Percentiles rank a stretch among this genome's conserved stretches.
Conservation (phyloP, 2,797 vertebrate species). For the Chloroceryle inda region DNA sequence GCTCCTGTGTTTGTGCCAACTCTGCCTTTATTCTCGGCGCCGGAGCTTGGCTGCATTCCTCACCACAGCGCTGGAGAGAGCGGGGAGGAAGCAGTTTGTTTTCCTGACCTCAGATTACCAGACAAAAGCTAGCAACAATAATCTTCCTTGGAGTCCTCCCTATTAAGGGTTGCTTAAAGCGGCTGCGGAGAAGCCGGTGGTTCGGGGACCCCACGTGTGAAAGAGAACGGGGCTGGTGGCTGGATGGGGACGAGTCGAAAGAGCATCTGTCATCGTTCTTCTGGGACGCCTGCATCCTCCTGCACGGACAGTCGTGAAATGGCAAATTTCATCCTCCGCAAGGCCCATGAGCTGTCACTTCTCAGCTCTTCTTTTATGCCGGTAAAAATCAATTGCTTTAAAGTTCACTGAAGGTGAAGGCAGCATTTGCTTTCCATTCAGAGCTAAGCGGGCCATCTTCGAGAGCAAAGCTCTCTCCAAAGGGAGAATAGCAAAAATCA, state of each 20-base stretch:
- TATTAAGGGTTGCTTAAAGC: neutral
- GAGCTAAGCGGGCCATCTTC: neutral
- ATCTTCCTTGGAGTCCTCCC: neutral
- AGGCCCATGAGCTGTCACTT: slow-evolving; percentile 21
- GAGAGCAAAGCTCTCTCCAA: neutral
- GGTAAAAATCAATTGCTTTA: slow-evolving; percentile 45
- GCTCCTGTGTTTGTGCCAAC: slow-evolving; percentile 70
- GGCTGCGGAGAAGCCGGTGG: neutral
- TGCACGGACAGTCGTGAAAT: neutral
- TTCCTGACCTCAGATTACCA: slow-evolving; percentile 64
- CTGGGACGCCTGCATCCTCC: neutral
- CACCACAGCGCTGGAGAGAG: slow-evolving; percentile 17
- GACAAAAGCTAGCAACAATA: slow-evolving; percentile 37
- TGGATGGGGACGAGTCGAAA: neutral
- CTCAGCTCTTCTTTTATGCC: slow-evolving; percentile 11
- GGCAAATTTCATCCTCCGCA: neutral
- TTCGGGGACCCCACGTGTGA: neutral
- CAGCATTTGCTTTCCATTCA: slow-evolving; percentile 52
- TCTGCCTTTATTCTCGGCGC: slow-evolving; percentile 43
- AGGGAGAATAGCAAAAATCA: slow-evolving; percentile 65
- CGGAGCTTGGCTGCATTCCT: slow-evolving; percentile 59
- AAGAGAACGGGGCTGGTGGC: neutral
- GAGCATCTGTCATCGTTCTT: neutral
- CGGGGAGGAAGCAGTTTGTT: slow-evolving; percentile 52
- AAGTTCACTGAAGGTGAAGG: slow-evolving; percentile 64